A percentile compares a stretch with the other conserved stretches of the same genome.
phyloP scores from a whole-genome alignment of 2,888 invertebrate genomes.

The Dysmachus trigonus region DNA sequence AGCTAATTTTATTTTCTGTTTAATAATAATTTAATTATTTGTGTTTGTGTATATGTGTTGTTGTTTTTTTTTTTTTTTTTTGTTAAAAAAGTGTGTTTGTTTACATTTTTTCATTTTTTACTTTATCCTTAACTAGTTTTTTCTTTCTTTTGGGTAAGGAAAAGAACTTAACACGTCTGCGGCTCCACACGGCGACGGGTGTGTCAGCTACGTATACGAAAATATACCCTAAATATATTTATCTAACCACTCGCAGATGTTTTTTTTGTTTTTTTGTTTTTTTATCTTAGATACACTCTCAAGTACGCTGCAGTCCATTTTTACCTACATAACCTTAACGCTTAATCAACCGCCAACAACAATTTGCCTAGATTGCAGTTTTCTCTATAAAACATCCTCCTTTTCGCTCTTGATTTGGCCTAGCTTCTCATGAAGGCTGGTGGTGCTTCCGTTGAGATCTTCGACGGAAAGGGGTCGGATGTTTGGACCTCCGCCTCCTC shows the following conservation, averaged over 20 bases:
- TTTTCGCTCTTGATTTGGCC: constrained; percentile 62
- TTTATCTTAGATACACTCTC: constrained; percentile 47
- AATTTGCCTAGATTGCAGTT: constrained; percentile 53
- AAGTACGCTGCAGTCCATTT: constrained; percentile 47
- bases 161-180: constrained; percentile 28
- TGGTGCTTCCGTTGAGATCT: constrained; percentile 59
- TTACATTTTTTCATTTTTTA: constrained; percentile 43
- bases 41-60: constrained; percentile 47
- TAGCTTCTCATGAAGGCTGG: constrained; percentile 61
- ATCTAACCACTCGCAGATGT: constrained; percentile 37
- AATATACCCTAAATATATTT: constrained; percentile 51
- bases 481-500: not conserved
- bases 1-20: constrained; percentile 46
- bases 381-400: constrained; percentile 64
- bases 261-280: not conserved
- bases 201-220: constrained; percentile 51
- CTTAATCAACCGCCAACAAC: constrained; percentile 47
- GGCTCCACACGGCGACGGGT: constrained; percentile 44
- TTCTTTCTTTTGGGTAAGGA: constrained; percentile 36
- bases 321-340: constrained; percentile 25
- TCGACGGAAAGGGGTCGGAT: constrained; percentile 49
- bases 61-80: not conserved
- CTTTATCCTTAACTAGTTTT: constrained; percentile 46
- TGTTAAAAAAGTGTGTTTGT: constrained; percentile 25
- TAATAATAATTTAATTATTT: constrained; percentile 50